phyloP scores from a whole-genome alignment of 1,140 invertebrate species.

The Brachionus manjavacas region DNA sequence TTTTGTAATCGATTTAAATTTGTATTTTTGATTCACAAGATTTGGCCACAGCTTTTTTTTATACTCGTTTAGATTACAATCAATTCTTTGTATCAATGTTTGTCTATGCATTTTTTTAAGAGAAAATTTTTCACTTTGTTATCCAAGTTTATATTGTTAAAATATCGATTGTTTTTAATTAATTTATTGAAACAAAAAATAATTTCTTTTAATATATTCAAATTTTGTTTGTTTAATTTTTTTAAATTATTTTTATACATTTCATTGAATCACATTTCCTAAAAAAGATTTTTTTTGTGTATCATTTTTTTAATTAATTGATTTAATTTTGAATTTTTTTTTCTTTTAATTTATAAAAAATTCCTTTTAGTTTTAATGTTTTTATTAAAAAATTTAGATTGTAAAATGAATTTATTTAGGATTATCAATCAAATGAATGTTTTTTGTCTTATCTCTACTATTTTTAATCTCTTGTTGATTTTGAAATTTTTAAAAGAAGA shows the following conservation, averaged over 20 bases:
- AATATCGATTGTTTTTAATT: background rate
- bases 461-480: background rate
- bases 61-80: background rate
- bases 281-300: no score
- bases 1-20: no score
- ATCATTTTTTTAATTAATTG: no score
- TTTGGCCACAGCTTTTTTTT: background rate
- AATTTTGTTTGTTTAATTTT: background rate
- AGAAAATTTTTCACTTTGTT: background rate
- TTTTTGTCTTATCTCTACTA: background rate
- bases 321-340: no score
- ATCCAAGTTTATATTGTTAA: background rate
- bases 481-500: background rate
- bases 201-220: background rate
- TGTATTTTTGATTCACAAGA: background rate
- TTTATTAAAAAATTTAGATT: no score
- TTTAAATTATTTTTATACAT: background rate
- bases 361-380: no score
- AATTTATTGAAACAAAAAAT: no score
- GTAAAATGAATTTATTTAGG: no score
- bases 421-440: background rate
- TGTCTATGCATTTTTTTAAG: background rate
- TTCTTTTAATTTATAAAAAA: no score
- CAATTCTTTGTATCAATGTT: background rate
- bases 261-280: no score